Evolutionary conservation across 2,797 vertebrate species (phyloP).

Genomic region (Notolepis coatsorum): DNA sequence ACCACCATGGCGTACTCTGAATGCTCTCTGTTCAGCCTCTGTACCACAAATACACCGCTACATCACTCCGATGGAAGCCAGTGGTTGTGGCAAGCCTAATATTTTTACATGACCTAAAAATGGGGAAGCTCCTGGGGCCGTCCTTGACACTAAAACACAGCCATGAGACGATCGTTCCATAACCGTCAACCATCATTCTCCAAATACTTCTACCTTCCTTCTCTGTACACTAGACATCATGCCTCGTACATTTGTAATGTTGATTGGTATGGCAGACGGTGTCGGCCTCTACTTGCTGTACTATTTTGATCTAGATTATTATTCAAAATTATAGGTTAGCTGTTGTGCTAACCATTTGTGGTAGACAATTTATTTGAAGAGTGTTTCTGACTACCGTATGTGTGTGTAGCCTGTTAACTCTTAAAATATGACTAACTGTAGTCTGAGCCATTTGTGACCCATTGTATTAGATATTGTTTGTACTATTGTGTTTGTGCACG

Average conservation of each 20-base stretch:
- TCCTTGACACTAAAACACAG: neutral
- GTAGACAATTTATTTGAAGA: too few species aligned
- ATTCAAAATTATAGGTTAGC: too few species aligned
- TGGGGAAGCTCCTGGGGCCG: neutral
- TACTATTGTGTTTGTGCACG: constrained; percentile 18
- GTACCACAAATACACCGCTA: too few species aligned
- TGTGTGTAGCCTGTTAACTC: too few species aligned
- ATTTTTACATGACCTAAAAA: neutral
- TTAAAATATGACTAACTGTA: too few species aligned
- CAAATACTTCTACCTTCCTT: neutral
- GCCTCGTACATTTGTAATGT: neutral
- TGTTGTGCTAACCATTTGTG: neutral
- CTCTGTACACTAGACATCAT: too few species aligned
- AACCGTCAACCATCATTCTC: neutral
- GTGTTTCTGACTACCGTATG: too few species aligned
- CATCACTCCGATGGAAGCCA: neutral
- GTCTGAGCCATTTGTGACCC: neutral
- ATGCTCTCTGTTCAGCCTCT: neutral
- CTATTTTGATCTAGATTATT: neutral
- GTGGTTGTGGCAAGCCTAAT: neutral
- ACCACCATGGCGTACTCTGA: too few species aligned
- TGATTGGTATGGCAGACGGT: neutral
- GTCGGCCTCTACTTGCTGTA: neutral
- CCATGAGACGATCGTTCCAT: neutral
- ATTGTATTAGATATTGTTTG: neutral